Base-by-base conservation (phyloP, 2,113 vertebrate species). In the Erpornis zantholeuca region DNA sequence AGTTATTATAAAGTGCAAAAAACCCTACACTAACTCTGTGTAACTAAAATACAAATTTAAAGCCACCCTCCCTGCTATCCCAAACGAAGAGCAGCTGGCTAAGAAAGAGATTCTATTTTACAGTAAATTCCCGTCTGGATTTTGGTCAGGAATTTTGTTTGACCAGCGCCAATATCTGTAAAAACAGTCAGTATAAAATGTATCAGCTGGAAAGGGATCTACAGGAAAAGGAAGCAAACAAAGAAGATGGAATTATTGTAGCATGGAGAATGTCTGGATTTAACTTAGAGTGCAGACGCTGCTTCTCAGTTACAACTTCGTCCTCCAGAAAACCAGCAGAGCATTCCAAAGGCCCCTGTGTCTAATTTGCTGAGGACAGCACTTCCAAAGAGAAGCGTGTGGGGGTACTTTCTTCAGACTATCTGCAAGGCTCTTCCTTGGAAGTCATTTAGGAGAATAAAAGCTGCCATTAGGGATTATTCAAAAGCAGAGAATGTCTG, bases 191-290 rank as follows among this genome's bases (percentile, higher is more conserved):
- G 65, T 31, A 70, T 47, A 53, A 80, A 96, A 92, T 57, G 27
- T 11, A 72, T 66, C 70, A 38, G 0, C 5, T 7, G 14, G 78
- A 92, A 92, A 60, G 40, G 24, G 72, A 79, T 61, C n/a, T 33
- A 79, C 52, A 88, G 61, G 69, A 82, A 89, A 89, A 94, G 84
- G 77, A 92, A 94, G 45, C 49, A 76, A 92, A 82, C 8, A 14
- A 91, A 94, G 64, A 68, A 60, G 65, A 66, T 21, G 45, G 83
- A 80, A 92, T 56, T 76, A 89, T 76, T 95, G 89, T 28, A 76
- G 44, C 65, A 69, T 2, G 31, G 65, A 96, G 94, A 94, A 94
- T 53, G 36, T 75, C 89, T 89, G 73, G 81, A 91, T 78, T 91
- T 72, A 86, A 86, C 72, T 29, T 71, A 3, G 90, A 83, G 59